A percentile compares a stretch with the other conserved stretches of the same genome.
Evolutionary conservation across 2,113 vertebrate species (phyloP).

Genomic region (Tragelaphus imberbis): DNA sequence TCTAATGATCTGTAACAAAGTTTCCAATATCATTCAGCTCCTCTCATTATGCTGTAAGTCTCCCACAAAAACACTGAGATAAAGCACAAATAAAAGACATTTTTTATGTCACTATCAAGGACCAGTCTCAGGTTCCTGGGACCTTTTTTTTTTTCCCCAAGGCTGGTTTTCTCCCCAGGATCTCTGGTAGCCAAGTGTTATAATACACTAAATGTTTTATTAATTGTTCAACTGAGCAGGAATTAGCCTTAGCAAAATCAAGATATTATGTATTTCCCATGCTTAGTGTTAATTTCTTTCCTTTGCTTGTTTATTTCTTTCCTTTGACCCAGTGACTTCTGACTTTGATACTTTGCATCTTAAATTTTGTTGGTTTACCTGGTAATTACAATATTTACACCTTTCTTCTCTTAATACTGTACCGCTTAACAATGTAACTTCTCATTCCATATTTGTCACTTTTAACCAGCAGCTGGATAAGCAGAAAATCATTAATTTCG

Average conservation of each 20-base stretch:
- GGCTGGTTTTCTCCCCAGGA: neutral
- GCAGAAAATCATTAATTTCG: neutral
- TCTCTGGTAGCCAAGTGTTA: neutral
- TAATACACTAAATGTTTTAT: neutral
- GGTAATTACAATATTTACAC: neutral
- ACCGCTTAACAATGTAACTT: neutral
- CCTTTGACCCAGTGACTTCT: neutral
- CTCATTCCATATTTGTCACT: neutral
- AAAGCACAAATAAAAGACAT: neutral
- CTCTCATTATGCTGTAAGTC: neutral
- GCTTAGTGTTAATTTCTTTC: neutral
- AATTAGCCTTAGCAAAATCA: neutral
- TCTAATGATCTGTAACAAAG: neutral
- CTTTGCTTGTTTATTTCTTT: neutral
- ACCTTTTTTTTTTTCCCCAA: neutral
- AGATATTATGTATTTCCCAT: neutral
- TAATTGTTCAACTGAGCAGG: neutral
- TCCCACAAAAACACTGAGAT: neutral
- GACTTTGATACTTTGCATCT: neutral
- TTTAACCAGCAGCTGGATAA: neutral
- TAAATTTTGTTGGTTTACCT: constrained; percentile 8
- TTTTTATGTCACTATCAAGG: neutral
- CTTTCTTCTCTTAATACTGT: neutral
- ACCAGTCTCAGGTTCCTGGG: neutral
- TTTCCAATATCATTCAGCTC: neutral